Conservation (phyloP, 2,797 vertebrate species). For the Leptoclinus maculatus region DNA sequence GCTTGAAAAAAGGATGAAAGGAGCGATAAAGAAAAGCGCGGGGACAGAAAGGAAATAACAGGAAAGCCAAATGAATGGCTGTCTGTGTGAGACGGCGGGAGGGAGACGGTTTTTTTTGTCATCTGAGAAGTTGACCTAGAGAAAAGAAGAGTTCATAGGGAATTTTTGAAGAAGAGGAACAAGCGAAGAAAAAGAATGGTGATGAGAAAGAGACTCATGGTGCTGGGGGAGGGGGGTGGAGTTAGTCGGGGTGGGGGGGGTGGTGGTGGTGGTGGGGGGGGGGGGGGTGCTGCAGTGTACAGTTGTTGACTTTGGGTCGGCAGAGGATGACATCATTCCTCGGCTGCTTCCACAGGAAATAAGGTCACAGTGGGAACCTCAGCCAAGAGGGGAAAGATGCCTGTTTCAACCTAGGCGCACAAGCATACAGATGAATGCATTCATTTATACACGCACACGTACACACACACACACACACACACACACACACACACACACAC, state of each 20-base stretch:
- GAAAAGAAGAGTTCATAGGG: conserved; percentile 39
- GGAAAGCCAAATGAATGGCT: conserved; percentile 44
- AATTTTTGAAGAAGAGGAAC: conserved; percentile 25
- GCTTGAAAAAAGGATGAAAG: conserved; percentile 10
- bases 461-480: conserved; percentile 13
- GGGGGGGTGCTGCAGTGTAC: conserved; percentile 10
- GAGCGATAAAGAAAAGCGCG: not conserved
- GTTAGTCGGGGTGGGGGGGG: not conserved
- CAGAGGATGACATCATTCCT: conserved; percentile 81
- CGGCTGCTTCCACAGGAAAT: conserved; percentile 83
- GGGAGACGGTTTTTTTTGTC: conserved; percentile 9
- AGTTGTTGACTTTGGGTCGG: conserved; percentile 77
- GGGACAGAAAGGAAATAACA: conserved; percentile 40
- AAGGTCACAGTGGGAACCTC: conserved; percentile 80
- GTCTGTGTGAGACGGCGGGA: conserved; percentile 27
- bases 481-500: conserved; percentile 8
- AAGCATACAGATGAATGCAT: conserved; percentile 49
- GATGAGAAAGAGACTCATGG: conserved; percentile 32
- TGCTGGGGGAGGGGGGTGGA: conserved; percentile 1
- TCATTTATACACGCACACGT: conserved; percentile 27
- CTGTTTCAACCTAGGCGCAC: conserved; percentile 56
- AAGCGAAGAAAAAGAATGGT: not conserved
- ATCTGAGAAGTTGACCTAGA: conserved; percentile 12
- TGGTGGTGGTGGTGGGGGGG: not conserved
- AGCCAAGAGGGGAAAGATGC: conserved; percentile 73